Base-by-base conservation (phyloP, 92 coral and sea anemone species). In the Phenganax subtilis region DNA sequence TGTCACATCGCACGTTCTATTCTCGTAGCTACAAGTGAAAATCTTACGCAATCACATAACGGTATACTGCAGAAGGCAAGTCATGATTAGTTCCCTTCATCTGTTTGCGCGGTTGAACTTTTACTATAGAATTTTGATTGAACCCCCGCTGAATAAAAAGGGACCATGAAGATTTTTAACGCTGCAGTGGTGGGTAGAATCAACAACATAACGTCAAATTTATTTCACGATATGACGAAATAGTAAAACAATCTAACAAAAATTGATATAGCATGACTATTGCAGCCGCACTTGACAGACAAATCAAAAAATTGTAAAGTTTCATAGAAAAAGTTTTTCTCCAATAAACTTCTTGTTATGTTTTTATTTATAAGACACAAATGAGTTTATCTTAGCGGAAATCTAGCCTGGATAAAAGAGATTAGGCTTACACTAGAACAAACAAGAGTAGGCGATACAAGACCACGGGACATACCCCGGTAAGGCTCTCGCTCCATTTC, bases 331-430 rank as follows among this genome's bases (percentile, higher is more conserved):
- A 37, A 37, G 5, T 37, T 37, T 20, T 37, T 37, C 47, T 37
- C 47, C 47, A 5, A 37, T 37, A 37, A 30, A 66, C 16, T 66
- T 66, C 16, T 9, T 27, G 8, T 27, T 1, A 68, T 3, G 52
- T 68, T 68, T 68, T 68, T 68, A 68, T 68, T 37, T 27, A 54
- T 75, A 53, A 75, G 63, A 75, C 53, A 55, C 16, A 65, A 29
- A 63, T 53, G 58, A 53, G 29, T 29, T 17, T 30, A 68, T 68
- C 73, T 29, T 16, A 68, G 52, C 31, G 73, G 73, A 68, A 29
- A 17, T 51, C 53, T 16, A 28, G 73, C 73, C 73, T 68, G 73
- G 73, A 68, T 68, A 17, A 11, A 8, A 53, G 73, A 68, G 73
- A 68, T 68, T 68, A 68, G 20, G 14, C 54, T 68, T 20, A 28